Evolutionary conservation across 2,888 invertebrate species (phyloP).

Genomic region (Mongoloraphidia duomilia): DNA sequence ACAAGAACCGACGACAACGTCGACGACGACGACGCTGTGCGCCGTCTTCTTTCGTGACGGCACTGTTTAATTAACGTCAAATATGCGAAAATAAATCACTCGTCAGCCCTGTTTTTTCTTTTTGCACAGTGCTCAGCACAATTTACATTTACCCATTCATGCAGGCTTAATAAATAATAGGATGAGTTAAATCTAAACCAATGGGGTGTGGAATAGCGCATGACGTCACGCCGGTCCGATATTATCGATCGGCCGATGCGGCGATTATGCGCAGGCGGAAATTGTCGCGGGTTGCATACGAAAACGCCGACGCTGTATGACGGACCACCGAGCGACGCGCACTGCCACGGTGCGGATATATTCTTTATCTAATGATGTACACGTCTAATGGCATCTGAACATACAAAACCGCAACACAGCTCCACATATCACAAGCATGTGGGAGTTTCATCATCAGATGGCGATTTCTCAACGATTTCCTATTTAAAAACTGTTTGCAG

Average conservation of each 20-base stretch:
- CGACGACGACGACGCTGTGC: background rate
- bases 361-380: too few relatives aligned
- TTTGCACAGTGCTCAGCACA: constrained; percentile 22
- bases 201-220: constrained; percentile 30
- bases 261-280: constrained; percentile 12
- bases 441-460: too few relatives aligned
- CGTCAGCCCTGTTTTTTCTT: constrained; percentile 9
- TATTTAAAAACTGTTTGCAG: too few relatives aligned
- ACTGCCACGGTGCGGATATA: too few relatives aligned
- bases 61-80: background rate
- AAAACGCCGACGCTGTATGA: too few relatives aligned
- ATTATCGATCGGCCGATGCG: constrained; percentile 31
- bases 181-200: constrained; percentile 37
- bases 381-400: too few relatives aligned
- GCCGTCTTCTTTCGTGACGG: background rate
- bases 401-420: too few relatives aligned
- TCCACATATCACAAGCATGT: too few relatives aligned
- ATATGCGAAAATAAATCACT: constrained; percentile 2
- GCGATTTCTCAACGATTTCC: too few relatives aligned
- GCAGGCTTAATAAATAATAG: constrained; percentile 40
- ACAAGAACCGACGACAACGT: background rate
- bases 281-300: constrained; percentile 12
- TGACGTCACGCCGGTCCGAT: constrained; percentile 35
- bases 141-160: constrained; percentile 32
- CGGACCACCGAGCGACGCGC: too few relatives aligned